Conservation (phyloP, 1,140 invertebrate genomes). For the Holotrichia oblita region DNA sequence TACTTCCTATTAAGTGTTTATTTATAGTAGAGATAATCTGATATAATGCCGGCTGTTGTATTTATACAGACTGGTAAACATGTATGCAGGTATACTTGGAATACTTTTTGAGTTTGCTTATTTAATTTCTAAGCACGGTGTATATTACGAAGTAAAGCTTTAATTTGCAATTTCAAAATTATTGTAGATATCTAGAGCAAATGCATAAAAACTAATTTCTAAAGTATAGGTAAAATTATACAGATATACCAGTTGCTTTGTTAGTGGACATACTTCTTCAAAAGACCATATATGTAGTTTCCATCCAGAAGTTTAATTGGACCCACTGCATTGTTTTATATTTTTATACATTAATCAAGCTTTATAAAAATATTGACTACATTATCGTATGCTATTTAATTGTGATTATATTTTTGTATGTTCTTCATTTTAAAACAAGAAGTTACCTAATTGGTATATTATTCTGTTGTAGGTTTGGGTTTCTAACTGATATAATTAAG, state of each 20-base stretch:
- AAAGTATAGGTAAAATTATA: neutral
- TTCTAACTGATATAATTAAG: slow-evolving; percentile 3
- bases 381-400: too few relatives aligned
- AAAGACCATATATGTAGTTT: neutral
- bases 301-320: neutral
- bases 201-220: neutral
- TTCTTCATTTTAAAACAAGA: too few relatives aligned
- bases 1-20: slow-evolving; percentile 27
- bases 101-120: neutral
- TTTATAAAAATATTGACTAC: too few relatives aligned
- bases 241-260: neutral
- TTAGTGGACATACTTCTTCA: slow-evolving; percentile 17
- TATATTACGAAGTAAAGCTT: neutral
- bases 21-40: slow-evolving; percentile 32
- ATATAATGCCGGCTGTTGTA: slow-evolving; percentile 29
- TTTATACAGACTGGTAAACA: slow-evolving; percentile 20
- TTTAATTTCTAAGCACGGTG: slow-evolving; percentile 7
- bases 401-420: too few relatives aligned
- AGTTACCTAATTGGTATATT: neutral
- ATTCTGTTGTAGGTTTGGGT: slow-evolving; percentile 8
- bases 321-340: too few relatives aligned
- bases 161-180: neutral
- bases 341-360: too few relatives aligned
- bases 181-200: neutral
- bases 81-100: neutral